phyloP scores from a whole-genome alignment of 2,113 vertebrate genomes.

The Corythornis cristatus region DNA sequence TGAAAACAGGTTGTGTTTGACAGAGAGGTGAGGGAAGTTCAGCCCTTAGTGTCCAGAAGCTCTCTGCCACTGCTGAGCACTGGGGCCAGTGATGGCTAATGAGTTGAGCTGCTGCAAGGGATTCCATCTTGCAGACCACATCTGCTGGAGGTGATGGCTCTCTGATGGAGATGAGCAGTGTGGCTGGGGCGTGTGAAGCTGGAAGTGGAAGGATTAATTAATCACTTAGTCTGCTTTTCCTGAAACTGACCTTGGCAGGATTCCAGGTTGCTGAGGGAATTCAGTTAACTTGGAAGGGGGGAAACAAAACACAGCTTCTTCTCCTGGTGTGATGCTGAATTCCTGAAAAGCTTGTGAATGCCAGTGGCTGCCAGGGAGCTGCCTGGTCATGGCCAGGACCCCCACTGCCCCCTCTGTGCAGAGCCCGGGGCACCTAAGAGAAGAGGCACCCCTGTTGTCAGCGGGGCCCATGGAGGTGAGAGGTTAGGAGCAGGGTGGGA shows the following conservation, averaged over 20 bases:
- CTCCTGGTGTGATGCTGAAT: neutral
- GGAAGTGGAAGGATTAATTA: neutral
- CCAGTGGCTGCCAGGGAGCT: neutral
- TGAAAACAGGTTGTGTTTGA: neutral
- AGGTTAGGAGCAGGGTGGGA: neutral
- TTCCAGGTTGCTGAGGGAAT: neutral
- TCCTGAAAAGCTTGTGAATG: neutral
- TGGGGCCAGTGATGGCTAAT: accelerated
- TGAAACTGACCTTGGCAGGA: constrained; percentile 5
- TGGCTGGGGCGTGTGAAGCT: neutral
- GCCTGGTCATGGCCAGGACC: neutral
- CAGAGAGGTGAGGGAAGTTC: neutral
- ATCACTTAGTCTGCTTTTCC: constrained; percentile 22
- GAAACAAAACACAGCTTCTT: constrained; percentile 32
- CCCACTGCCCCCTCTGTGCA: neutral
- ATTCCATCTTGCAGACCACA: neutral
- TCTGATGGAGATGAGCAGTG: neutral
- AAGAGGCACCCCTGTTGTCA: neutral
- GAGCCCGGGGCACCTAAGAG: neutral
- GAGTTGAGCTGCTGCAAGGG: neutral
- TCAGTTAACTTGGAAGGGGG: constrained; percentile 12
- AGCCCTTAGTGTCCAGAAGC: neutral
- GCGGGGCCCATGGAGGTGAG: neutral
- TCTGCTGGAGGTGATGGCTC: neutral
- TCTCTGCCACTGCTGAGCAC: accelerated